Evolutionary conservation across 2,113 vertebrate species (phyloP).

Genomic region (Lota lota): DNA sequence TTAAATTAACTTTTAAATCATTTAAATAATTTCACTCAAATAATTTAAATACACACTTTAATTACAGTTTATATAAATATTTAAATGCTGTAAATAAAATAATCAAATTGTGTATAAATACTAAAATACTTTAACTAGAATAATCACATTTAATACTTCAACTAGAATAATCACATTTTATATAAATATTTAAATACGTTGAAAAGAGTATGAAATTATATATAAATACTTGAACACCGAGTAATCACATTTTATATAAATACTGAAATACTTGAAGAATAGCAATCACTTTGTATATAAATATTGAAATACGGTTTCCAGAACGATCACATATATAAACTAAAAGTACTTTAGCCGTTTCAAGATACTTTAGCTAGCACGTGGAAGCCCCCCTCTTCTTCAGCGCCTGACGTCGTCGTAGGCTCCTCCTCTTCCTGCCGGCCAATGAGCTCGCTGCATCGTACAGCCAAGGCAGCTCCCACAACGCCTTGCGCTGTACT

Average conservation of each 20-base stretch:
- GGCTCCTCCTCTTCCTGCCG: background rate
- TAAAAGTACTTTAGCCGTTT: background rate
- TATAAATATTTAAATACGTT: background rate
- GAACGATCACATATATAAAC: no score
- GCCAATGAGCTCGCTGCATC: conserved; percentile 27
- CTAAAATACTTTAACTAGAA: background rate
- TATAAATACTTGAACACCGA: background rate
- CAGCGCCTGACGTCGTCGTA: conserved; percentile 9
- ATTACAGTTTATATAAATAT: background rate
- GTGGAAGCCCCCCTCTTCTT: background rate
- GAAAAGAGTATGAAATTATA: background rate
- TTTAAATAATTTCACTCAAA: background rate
- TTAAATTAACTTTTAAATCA: background rate
- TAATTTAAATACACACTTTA: background rate
- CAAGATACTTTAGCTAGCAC: background rate
- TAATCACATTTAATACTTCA: background rate
- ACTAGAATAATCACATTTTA: no score
- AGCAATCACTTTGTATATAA: no score
- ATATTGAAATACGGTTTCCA: no score
- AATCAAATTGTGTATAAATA: background rate
- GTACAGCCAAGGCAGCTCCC: conserved; percentile 45
- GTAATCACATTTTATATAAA: background rate
- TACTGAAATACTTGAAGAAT: background rate
- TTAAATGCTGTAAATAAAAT: background rate
- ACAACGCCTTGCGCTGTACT: conserved; percentile 55